Evolutionary conservation across 2,888 invertebrate species (phyloP), one percentile per base, ranked within the genome.

Genomic region (Tenthredo mesomela): DNA sequence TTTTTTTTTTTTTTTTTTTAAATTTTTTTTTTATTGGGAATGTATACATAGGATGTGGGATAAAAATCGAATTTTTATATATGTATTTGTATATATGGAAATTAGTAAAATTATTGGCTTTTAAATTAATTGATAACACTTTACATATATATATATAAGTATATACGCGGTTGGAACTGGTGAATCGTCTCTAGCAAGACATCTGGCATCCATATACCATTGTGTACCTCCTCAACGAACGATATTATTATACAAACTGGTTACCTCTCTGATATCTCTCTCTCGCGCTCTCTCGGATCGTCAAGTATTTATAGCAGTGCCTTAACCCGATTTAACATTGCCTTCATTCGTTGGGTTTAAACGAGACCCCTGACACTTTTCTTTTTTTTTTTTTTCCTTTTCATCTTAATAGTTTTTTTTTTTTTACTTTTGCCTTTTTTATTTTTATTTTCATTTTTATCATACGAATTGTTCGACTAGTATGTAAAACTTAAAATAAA

Each of bases 251-350:
- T 90, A 91, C 89, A 88, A 87, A 89, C 89, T 89, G 88, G 89
- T 88, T 89, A 89, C 88, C 87, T 87, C 71, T 85, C 84, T 70
- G 54, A 54, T 40, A 33, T 43, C 33, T 37, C 37, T 37, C 33
- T 33, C 33, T 33, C 50, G 18, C 40, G 67, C 40, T 84, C 87
- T 85, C 87, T 90, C 89, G 58, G 84, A 86, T 86, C 85, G 85
- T 89, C 88, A 88, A 89, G 91, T 93, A 92, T 93, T 93, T 92
- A 92, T 93, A 93, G 92, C 91, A 90, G 91, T 91, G 92, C 91
- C 92, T 93, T 91, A 92, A 92, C 92, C 91, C 92, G 92, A 93
- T 92, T 93, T 91, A 91, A 92, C 90, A 91, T 91, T 89, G 88
- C 90, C 90, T 88, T 88, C 88, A 85, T 75, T 54, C 85, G 87